These are phyloP conservation scores for Fratercula arctica DNA, from an alignment of 2,797 vertebrate species.

Conservation along the genomic window DNA sequence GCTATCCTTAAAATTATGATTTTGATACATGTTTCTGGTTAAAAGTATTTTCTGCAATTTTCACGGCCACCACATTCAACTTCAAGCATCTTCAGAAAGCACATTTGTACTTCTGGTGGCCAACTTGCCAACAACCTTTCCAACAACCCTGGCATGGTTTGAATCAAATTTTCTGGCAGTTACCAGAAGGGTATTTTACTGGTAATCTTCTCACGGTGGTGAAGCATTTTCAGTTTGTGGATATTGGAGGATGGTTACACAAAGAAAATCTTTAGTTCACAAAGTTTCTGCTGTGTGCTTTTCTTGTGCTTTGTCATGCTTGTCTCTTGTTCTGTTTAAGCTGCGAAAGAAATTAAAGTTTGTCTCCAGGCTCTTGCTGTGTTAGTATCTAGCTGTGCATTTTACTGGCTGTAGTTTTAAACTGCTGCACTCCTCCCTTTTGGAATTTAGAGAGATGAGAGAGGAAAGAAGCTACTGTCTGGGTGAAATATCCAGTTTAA, in stretches of 20 bases:
- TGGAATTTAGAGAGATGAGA: neutral
- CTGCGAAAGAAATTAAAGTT: neutral
- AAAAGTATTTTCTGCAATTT: neutral
- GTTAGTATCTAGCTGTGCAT: neutral
- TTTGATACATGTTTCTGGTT: neutral
- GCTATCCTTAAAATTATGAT: neutral
- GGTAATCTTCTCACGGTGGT: neutral
- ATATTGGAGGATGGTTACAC: neutral
- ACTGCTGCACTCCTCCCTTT: neutral
- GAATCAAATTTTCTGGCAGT: slow-evolving; percentile 38
- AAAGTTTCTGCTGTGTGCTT: neutral
- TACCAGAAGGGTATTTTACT: neutral
- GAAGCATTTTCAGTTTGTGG: neutral
- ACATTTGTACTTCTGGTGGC: neutral
- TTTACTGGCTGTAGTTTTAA: neutral
- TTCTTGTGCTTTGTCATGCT: neutral
- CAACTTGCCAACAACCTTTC: neutral
- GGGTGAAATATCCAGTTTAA: neutral
- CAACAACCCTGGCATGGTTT: neutral
- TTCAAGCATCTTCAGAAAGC: neutral
- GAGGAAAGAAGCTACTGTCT: neutral
- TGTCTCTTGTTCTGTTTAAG: neutral
- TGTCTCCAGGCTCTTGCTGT: neutral
- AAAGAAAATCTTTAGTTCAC: neutral
- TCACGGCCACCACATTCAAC: neutral